A percentile compares a stretch with the other conserved stretches of the same genome.
These are phyloP conservation scores for Calliphora vomitoria DNA, from an alignment of 2,888 invertebrate genomes.

Conservation along the genomic window DNA sequence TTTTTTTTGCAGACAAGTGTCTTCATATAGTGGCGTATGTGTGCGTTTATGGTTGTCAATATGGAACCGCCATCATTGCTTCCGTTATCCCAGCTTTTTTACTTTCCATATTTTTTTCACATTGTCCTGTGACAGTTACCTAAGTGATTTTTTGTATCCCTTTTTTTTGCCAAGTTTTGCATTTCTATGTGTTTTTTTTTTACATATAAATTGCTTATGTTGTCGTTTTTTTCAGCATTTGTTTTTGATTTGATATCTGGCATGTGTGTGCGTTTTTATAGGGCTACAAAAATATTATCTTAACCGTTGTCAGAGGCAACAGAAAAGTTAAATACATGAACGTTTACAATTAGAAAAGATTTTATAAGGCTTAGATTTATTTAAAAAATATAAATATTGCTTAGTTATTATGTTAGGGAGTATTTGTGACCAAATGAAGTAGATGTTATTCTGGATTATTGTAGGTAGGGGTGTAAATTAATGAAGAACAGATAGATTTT, in stretches of 20 bases:
- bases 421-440: too few relatives aligned
- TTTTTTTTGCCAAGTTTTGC: slow-evolving; percentile 19
- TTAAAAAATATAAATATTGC: neutral
- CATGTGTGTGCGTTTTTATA: neutral
- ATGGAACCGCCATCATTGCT: slow-evolving; percentile 1
- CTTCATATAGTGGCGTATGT: neutral
- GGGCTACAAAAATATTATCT: slow-evolving; percentile 2
- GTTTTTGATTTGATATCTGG: slow-evolving; percentile 2
- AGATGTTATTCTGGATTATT: too few relatives aligned
- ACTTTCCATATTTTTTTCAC: neutral
- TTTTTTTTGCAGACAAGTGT: neutral
- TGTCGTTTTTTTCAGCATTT: slow-evolving; percentile 12
- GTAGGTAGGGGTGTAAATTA: too few relatives aligned
- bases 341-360: neutral
- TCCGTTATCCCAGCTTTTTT: neutral
- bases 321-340: slow-evolving; percentile 11
- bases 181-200: slow-evolving; percentile 28
- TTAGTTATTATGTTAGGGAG: too few relatives aligned
- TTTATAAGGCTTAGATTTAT: neutral
- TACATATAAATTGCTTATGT: slow-evolving; percentile 31
- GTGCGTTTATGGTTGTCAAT: slow-evolving; percentile 9
- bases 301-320: neutral
- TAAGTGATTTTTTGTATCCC: slow-evolving; percentile 10
- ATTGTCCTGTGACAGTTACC: slow-evolving; percentile 8
- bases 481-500: too few relatives aligned